Percentiles rank a stretch among this genome's conserved stretches.
These are phyloP conservation scores for Streptopelia turtur DNA, from an alignment of 2,797 vertebrate species.

Conservation along the genomic window DNA sequence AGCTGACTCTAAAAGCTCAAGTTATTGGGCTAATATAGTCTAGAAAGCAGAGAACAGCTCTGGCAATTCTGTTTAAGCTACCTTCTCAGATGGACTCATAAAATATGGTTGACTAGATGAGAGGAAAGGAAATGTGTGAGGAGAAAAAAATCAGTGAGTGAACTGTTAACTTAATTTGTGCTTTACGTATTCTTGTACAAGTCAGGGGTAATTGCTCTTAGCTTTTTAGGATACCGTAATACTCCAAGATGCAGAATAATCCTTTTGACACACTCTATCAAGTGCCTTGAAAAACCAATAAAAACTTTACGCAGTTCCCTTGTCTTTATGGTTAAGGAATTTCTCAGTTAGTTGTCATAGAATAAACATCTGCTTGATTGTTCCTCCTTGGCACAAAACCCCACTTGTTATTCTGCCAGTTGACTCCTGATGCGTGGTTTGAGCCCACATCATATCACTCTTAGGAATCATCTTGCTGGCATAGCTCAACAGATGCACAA, in stretches of 20 bases:
- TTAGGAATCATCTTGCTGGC: background rate
- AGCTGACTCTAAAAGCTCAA: background rate
- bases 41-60: background rate
- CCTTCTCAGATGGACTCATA: background rate
- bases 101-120: background rate
- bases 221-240: background rate
- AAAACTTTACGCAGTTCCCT: background rate
- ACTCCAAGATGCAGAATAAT: background rate
- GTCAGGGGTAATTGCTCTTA: background rate
- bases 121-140: background rate
- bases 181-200: background rate
- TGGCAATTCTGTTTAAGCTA: background rate
- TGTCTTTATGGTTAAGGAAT: slow-evolving; percentile 11
- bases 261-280: background rate
- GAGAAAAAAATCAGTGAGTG: background rate
- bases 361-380: background rate
- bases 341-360: slow-evolving; percentile 1
- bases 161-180: background rate
- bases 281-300: background rate
- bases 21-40: background rate
- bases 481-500: background rate
- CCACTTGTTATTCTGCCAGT: slow-evolving; percentile 8
- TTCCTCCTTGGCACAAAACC: background rate
- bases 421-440: background rate
- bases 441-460: background rate